Conservation (phyloP, 2,888 invertebrate species). For the Nebria brevicollis region DNA sequence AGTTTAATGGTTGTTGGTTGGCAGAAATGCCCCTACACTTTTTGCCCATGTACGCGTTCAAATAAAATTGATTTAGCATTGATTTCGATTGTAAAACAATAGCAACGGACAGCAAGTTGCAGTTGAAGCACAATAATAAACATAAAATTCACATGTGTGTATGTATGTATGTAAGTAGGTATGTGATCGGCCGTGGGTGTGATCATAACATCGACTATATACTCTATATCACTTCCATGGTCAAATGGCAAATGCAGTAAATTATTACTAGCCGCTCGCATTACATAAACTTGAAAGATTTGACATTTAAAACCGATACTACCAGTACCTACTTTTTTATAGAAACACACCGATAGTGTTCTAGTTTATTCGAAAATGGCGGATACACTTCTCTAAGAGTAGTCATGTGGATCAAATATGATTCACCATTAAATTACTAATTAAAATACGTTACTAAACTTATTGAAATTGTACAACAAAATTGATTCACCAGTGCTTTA, state of each 20-base stretch:
- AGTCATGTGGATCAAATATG: slow-evolving; percentile 9
- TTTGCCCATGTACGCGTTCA: neutral
- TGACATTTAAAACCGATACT: slow-evolving; percentile 12
- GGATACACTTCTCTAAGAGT: neutral
- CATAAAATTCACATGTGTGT: neutral
- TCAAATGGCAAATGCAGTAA: slow-evolving; percentile 14
- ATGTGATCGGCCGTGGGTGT: slow-evolving; percentile 8
- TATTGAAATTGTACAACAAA: neutral
- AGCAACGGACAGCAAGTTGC: neutral
- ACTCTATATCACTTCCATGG: slow-evolving; percentile 11
- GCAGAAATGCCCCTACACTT: neutral
- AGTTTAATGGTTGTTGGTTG: slow-evolving; percentile 10
- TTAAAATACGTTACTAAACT: too few relatives aligned
- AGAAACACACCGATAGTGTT: slow-evolving; percentile 2
- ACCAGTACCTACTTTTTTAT: neutral
- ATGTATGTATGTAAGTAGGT: neutral
- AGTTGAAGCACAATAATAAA: neutral
- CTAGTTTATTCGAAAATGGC: slow-evolving; percentile 5
- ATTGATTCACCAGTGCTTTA: too few relatives aligned
- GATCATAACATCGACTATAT: slow-evolving; percentile 8
- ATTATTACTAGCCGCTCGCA: neutral
- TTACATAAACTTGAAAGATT: slow-evolving; percentile 22
- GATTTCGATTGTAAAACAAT: slow-evolving; percentile 14
- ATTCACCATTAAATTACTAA: neutral
- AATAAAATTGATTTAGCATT: slow-evolving; percentile 19